These are phyloP conservation scores for Talpa occidentalis DNA, from an alignment of 2,113 vertebrate genomes.

Conservation along the genomic window DNA sequence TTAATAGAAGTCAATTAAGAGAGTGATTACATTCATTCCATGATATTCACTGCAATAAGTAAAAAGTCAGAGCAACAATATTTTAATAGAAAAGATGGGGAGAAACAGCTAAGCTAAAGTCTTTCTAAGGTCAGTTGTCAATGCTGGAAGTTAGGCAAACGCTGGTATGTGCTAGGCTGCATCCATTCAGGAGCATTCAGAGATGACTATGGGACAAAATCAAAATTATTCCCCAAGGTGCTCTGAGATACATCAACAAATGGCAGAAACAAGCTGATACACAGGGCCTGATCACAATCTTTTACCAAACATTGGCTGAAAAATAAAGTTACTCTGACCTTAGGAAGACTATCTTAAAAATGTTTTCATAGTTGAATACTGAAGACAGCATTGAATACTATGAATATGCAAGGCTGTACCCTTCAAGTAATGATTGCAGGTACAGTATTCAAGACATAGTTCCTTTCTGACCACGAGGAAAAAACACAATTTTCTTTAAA, in stretches of 20 bases:
- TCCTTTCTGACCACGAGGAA: background rate
- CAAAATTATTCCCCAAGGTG: background rate
- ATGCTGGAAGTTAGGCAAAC: accelerated
- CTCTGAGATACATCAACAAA: background rate
- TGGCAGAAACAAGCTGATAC: background rate
- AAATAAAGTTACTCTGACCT: background rate
- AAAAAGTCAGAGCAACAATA: background rate
- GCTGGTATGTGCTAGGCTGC: no score
- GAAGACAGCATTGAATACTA: background rate
- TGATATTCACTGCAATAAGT: background rate
- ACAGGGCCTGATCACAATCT: background rate
- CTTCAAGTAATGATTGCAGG: background rate
- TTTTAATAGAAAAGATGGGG: background rate
- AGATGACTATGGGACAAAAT: background rate
- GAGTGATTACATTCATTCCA: background rate
- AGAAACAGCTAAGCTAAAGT: background rate
- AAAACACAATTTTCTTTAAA: background rate
- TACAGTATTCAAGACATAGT: background rate
- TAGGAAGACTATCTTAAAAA: background rate
- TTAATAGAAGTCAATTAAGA: background rate
- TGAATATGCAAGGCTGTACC: background rate
- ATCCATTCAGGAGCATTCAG: background rate
- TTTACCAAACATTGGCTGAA: background rate
- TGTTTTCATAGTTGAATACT: background rate
- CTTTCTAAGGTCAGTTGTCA: background rate